Evolutionary conservation across 2,797 vertebrate species (phyloP), one percentile per base, ranked within the genome.

Genomic region (Sebastes umbrosus): DNA sequence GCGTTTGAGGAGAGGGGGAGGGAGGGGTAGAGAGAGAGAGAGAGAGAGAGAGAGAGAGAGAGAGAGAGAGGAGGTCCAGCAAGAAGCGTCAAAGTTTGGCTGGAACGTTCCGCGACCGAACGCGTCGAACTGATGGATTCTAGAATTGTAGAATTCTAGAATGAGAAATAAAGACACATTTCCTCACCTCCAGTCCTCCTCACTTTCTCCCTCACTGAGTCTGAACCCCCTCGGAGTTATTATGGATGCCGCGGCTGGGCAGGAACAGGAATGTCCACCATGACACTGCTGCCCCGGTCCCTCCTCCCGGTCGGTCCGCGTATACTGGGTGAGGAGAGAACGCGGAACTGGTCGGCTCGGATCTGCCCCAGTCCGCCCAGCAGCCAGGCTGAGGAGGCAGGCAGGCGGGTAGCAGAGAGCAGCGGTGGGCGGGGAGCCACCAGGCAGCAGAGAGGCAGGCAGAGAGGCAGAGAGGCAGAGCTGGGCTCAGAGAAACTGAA

Each of bases 11-110:
- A 58, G 75, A 8, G 71, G 20, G 70, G 16, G 68, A 3, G 71
- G 7, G 50, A 7, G 65, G 22, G 46, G 3, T 22, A 8, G 52
- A 9, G 29, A 12, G 65, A 2, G 52, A 5, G 43, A 5, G 5
- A 5, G n/a, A n/a, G 5, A 24, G 25, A 9, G 20, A 14, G 31
- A 12, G 77, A 25, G 54, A 16, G 25, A 12, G 34, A 36, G 58
- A 3, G 43, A 20, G 58, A 12, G 75, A 36, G 50, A 60, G 82
- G 87, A 36, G 80, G 84, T 84, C 73, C 88, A 87, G 86, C 63
- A 77, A 65, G 86, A 80, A 75, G 87, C 90, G 91, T 93, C 90
- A 93, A 93, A 93, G 86, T 94, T 93, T 89, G 85, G 66, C 84
- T 75, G 79, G 18, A 91, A 88, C 83, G 85, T 73, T 75, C 73